Evolutionary conservation across 2,113 vertebrate genomes (phyloP), one percentile per base, ranked within the genome.

Genomic region (Clarias magur): DNA sequence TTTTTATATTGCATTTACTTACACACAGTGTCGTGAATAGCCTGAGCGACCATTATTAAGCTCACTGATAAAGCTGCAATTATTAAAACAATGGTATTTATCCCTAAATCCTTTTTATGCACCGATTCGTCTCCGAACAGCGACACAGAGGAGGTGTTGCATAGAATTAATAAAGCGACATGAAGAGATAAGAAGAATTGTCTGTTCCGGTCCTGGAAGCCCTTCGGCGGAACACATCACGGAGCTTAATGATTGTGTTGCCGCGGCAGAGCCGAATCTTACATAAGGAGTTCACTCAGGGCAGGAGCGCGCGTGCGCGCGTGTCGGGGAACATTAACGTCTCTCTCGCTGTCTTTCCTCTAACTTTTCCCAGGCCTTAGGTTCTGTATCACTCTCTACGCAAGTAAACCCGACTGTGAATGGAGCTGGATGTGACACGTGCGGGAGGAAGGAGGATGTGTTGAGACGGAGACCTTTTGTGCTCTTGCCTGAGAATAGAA

Each of bases 391-490:
- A 8, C 48, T 48, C 48, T 48, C n/a, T 34, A 86, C 63, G 59
- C 72, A 57, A 38, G 75, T 53, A 38, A 62, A n/a, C 38, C 53
- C 53, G 70, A 70, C 30, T 19, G 13, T 72, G 38, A 27, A 17
- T 56, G 54, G 19, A 48, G 60, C 53, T 53, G 48, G 30, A 68
- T 38, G 62, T 23, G 8, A 48, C 48, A 48, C 48, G 48, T 48
- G 48, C 48, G 6, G 23, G 59, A 88, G 48, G 34, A 54, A 59
- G 81, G n/a, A 21, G 70, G 34, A 10, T 53, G 38, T 53, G 72
- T 53, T 75, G 21, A 75, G 72, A 82, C 23, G 27, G 42, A 73
- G 85, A 70, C 48, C 60, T 75, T 87, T 87, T 81, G 57, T 62
- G 70, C 56, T 57, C 70, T 60, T 84, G 68, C 25, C 67, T 53